Evolutionary conservation across 2,888 invertebrate genomes (phyloP).

Genomic region (Agriopis aurantiaria): DNA sequence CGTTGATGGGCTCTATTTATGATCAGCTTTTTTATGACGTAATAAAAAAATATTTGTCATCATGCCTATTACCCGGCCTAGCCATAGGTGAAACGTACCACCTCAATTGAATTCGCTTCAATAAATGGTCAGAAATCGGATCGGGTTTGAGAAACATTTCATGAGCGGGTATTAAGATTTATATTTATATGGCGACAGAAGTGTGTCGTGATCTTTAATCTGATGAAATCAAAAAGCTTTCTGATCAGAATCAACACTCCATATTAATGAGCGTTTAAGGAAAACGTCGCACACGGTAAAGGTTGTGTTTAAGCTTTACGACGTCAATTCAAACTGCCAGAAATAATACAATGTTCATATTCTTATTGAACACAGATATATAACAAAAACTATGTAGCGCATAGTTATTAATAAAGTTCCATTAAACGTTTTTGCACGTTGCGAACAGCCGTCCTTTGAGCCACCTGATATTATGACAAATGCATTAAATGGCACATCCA

Average conservation of each 20-base stretch:
- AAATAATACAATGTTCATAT: background rate
- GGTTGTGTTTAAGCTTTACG: conserved; percentile 13
- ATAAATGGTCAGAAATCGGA: conserved; percentile 21
- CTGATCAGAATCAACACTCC: conserved; percentile 28
- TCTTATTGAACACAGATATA: background rate
- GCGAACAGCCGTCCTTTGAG: conserved; percentile 3
- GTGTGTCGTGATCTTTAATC: conserved; percentile 41
- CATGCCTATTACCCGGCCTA: too few species aligned
- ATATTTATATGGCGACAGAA: conserved; percentile 39
- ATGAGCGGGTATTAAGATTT: conserved; percentile 36
- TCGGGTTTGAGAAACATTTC: conserved; percentile 34
- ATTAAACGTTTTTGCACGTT: conserved; percentile 7
- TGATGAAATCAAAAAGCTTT: conserved; percentile 40
- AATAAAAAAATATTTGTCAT: too few species aligned
- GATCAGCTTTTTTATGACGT: too few species aligned
- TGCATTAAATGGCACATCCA: conserved; percentile 26
- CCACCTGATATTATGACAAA: conserved; percentile 28
- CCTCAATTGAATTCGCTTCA: too few species aligned
- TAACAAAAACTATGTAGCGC: background rate
- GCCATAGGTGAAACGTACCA: too few species aligned
- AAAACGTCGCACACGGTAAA: conserved; percentile 31
- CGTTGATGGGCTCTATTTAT: too few species aligned
- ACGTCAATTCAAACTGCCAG: background rate
- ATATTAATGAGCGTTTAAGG: conserved; percentile 29
- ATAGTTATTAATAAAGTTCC: background rate